These are phyloP conservation scores for Poeciliopsis prolifica DNA, from an alignment of 2,113 vertebrate genomes.

Conservation along the genomic window DNA sequence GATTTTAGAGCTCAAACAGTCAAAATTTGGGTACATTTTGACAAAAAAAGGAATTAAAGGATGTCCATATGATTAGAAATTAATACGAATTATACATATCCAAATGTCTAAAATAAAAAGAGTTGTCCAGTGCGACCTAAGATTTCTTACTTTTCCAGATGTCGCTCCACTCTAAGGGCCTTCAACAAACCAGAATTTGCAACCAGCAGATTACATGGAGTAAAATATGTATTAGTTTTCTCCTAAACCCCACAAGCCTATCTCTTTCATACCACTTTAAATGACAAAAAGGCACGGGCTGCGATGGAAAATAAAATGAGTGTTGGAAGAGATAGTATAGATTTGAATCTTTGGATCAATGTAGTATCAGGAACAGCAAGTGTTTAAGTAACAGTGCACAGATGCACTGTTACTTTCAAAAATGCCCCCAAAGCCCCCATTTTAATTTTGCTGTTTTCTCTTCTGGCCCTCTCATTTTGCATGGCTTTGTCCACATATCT, in stretches of 20 bases:
- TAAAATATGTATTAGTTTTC: conserved; percentile 83
- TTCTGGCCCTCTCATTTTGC: conserved; percentile 58
- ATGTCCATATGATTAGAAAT: neutral
- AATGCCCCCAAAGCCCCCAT: too few species aligned
- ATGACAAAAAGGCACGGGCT: conserved; percentile 72
- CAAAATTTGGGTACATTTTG: neutral
- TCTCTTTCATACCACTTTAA: conserved; percentile 68
- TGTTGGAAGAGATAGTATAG: conserved; percentile 62
- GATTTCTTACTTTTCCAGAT: conserved; percentile 58
- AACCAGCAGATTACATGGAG: conserved; percentile 70
- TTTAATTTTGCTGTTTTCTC: conserved; percentile 71
- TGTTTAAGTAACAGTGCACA: conserved; percentile 31
- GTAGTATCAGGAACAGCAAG: conserved; percentile 42
- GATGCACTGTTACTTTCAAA: conserved; percentile 1
- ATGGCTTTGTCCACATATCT: conserved; percentile 37
- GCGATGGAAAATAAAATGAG: conserved; percentile 51
- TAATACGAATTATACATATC: conserved; percentile 30
- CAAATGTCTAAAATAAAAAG: conserved; percentile 62
- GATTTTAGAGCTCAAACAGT: neutral
- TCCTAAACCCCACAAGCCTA: conserved; percentile 47
- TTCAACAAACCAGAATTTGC: conserved; percentile 61
- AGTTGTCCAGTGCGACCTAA: conserved; percentile 60
- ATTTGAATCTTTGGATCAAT: conserved; percentile 76
- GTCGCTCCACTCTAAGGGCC: conserved; percentile 38
- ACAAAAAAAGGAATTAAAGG: neutral